phyloP scores from a whole-genome alignment of 2,888 invertebrate genomes.

The Axea sp. region DNA sequence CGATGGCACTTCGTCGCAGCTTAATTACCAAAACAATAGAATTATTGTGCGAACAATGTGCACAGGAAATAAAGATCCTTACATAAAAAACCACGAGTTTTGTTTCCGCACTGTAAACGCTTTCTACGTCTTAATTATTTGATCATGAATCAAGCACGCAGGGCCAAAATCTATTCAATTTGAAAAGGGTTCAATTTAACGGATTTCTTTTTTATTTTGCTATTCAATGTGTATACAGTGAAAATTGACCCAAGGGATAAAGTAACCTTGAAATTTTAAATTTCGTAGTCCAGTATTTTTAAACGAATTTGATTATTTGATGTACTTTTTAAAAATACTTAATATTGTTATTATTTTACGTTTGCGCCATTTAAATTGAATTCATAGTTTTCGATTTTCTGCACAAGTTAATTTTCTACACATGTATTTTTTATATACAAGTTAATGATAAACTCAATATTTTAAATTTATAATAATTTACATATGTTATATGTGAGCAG shows the following conservation, averaged over 20 bases:
- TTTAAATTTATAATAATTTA: too few relatives aligned
- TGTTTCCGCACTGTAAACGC: constrained; percentile 22
- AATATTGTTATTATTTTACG: too few relatives aligned
- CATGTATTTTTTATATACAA: too few relatives aligned
- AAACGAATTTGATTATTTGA: too few relatives aligned
- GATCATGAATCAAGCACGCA: background rate
- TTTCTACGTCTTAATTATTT: constrained; percentile 23
- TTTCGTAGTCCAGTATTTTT: background rate
- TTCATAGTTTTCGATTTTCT: too few relatives aligned
- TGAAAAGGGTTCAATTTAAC: constrained; percentile 17
- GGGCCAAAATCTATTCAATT: background rate
- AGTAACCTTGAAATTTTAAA: background rate
- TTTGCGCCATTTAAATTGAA: too few relatives aligned
- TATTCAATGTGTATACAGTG: background rate
- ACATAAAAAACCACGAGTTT: constrained; percentile 8
- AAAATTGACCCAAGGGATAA: background rate
- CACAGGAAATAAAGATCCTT: constrained; percentile 50
- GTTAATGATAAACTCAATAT: too few relatives aligned
- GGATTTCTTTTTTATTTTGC: constrained; percentile 11
- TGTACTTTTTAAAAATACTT: too few relatives aligned
- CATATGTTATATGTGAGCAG: too few relatives aligned
- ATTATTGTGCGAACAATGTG: constrained; percentile 52
- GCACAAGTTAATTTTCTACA: too few relatives aligned
- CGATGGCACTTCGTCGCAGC: constrained; percentile 54
- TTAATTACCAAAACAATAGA: constrained; percentile 60